Conservation (phyloP, 2,888 invertebrate species). For the Papilio protenor region DNA sequence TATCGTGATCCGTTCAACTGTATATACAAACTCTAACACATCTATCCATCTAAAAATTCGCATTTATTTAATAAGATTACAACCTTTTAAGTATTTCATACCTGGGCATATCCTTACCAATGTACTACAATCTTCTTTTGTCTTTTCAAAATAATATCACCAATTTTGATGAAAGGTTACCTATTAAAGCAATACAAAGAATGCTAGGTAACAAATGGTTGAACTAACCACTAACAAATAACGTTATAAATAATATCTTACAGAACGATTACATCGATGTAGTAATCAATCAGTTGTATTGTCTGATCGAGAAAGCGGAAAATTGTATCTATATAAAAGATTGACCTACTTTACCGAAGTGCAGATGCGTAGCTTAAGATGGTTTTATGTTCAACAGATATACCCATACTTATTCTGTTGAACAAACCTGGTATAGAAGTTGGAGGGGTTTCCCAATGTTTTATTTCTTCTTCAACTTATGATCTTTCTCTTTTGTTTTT, state of each 20-base stretch:
- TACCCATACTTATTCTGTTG: no score
- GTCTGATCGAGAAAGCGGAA: conserved; percentile 35
- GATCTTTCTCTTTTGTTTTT: no score
- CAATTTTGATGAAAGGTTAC: background rate
- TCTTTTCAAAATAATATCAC: background rate
- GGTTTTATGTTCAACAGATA: background rate
- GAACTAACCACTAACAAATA: conserved; percentile 7
- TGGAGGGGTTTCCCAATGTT: no score
- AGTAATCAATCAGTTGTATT: conserved; percentile 36
- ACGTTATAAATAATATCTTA: conserved; percentile 31
- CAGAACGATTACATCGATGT: conserved; percentile 15
- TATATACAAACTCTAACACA: no score
- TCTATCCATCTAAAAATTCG: no score
- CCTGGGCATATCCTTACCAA: no score
- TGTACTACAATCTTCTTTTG: no score
- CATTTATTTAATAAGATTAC: no score
- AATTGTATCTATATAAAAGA: conserved; percentile 40
- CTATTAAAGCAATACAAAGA: background rate
- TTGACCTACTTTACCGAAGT: conserved; percentile 16
- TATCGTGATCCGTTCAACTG: no score
- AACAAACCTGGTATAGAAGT: no score
- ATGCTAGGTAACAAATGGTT: background rate
- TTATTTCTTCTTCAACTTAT: no score
- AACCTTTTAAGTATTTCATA: no score
- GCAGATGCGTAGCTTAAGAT: conserved; percentile 1